phyloP scores from a whole-genome alignment of 2,797 vertebrate genomes.

The Falco berigora region DNA sequence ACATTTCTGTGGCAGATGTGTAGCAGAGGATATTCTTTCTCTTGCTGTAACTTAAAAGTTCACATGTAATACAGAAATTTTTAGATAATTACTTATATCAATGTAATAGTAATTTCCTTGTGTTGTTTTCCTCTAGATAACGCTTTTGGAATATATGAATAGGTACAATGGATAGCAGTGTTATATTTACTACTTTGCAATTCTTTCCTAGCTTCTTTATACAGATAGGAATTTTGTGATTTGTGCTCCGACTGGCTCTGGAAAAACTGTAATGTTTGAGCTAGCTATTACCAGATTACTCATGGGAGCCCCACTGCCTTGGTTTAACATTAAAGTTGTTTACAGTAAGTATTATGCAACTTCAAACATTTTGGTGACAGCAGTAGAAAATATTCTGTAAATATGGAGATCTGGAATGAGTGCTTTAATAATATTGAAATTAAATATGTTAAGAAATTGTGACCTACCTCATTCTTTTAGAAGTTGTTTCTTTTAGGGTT shows the following conservation, averaged over 20 bases:
- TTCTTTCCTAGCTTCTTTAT: constrained; percentile 87
- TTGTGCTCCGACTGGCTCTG: constrained; percentile 95
- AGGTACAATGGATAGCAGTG: neutral
- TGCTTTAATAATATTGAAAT: neutral
- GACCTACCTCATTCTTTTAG: neutral
- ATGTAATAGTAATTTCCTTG: neutral
- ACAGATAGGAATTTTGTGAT: constrained; percentile 91
- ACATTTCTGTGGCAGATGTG: neutral
- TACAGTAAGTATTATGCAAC: constrained; percentile 85
- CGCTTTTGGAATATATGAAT: neutral
- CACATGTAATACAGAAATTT: neutral
- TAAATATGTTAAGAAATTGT: neutral
- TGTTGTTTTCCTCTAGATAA: neutral
- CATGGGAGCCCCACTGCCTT: constrained; percentile 87
- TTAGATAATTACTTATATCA: neutral
- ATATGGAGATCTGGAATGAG: neutral
- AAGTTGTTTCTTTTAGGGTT: neutral
- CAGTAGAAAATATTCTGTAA: neutral
- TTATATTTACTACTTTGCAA: constrained; percentile 1
- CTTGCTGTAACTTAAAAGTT: neutral
- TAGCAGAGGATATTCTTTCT: neutral
- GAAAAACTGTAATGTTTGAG: constrained; percentile 96
- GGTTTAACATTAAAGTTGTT: constrained; percentile 91
- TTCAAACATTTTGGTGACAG: neutral
- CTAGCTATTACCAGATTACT: constrained; percentile 90